Base-by-base conservation (phyloP, 2,113 vertebrate genomes). In the Oncorhynchus nerka region DNA sequence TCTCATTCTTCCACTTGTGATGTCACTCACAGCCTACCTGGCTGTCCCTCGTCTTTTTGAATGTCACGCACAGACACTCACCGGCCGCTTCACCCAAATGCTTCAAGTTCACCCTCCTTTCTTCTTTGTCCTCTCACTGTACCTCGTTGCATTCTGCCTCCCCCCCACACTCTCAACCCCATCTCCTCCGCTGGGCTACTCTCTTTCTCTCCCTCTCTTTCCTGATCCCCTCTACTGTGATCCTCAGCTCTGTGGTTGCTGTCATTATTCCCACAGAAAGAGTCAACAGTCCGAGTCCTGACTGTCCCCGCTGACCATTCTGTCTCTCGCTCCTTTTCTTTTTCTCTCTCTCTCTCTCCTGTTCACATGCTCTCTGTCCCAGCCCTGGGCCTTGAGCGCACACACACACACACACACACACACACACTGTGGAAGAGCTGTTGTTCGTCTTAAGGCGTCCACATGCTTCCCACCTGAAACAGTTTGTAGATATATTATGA, bases 251-350 rank as follows among this genome's bases (percentile, higher is more conserved):
- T 79, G 68, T 81, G 12, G 81, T 85, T 86, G 71, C 2, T 81
- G 72, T 80, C 74, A 81, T 82, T 70, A 84, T 86, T 87, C 81
- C 77, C 87, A 86, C 86, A 79, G 81, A 74, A 65, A 30, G n/a
- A 67, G 65, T 13, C 65, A 13, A 4, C 22, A 26, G 39, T 64
- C 4, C 24, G 22, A 64, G 5, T n/a, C 39, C 24, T 15, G 22
- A 15, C 65, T 22, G 61, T 30, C 26, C 55, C 59, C 80, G 62
- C 30, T 2, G 0, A 74, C 59, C 57, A 26, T 24, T 73, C 9
- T 66, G 24, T 24, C 59, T 62, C 59, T n/a, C 7, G 0, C 6
- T 4, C 15, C 67, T 0, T 30, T 55, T 74, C 61, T 61, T 30
- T 26, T 45, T 26, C 64, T 13, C 5, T 32, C 28, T 70, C 19